phyloP scores from a whole-genome alignment of 1,140 invertebrate genomes.

The fruit fly (Drosophila melanogaster) region Release_6_plus_ISO1_MT NT_033779.5:19291501-19292000 shows the following conservation, averaged over 20 bases:
- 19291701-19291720: conserved; percentile 42
- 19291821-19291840: conserved; percentile 83
- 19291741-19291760: conserved; percentile 72
- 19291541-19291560: too few relatives aligned
- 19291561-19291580: too few relatives aligned
- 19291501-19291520: too few relatives aligned
- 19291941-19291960: conserved; percentile 30
- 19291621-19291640: conserved; percentile 52
- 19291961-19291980: conserved; percentile 25
- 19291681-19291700: conserved; percentile 43
- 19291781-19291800: conserved; percentile 83
- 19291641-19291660: conserved; percentile 64
- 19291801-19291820: conserved; percentile 82
- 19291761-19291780: conserved; percentile 80
- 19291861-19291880: conserved; percentile 70
- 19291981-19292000: conserved; percentile 36
- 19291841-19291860: conserved; percentile 83
- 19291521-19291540: too few relatives aligned
- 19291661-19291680: conserved; percentile 64
- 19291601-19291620: not conserved
- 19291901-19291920: not conserved
- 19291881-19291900: conserved; percentile 13
- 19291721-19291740: conserved; percentile 52
- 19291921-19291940: not conserved
- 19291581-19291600: not conserved